Evolutionary conservation across 2,113 vertebrate genomes (phyloP).

Genomic region (Anas platyrhynchos): DNA sequence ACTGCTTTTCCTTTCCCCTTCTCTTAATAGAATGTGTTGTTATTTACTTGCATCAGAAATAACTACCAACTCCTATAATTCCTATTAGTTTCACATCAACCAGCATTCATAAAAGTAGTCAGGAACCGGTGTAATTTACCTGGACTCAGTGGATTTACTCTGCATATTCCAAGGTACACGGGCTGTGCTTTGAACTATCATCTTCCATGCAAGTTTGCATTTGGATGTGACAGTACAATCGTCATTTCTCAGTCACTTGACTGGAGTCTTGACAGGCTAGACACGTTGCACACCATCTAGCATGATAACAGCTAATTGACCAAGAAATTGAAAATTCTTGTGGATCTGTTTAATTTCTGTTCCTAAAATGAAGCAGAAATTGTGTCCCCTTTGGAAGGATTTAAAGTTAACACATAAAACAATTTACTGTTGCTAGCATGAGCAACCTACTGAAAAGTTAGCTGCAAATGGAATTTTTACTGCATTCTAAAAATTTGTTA

Average conservation of each 20-base stretch:
- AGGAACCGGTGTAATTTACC: background rate
- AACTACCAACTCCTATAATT: background rate
- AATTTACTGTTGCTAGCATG: background rate
- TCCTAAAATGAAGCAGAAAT: background rate
- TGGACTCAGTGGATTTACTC: background rate
- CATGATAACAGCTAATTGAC: background rate
- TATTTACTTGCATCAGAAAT: background rate
- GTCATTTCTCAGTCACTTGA: background rate
- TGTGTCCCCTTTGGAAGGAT: background rate
- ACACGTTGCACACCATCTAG: background rate
- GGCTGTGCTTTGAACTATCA: rapidly evolving
- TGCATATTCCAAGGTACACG: background rate
- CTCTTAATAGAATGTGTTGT: background rate
- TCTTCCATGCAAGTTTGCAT: background rate
- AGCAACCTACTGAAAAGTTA: background rate
- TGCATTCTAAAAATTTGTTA: background rate
- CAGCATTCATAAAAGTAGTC: background rate
- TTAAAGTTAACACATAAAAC: background rate
- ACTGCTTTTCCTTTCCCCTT: background rate
- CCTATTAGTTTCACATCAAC: background rate
- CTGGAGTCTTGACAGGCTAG: background rate
- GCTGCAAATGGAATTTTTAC: background rate
- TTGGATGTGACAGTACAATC: background rate
- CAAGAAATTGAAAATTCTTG: background rate
- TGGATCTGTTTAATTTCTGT: background rate